phyloP scores from a whole-genome alignment of 2,888 invertebrate species.

The Cartodere bifasciata region DNA sequence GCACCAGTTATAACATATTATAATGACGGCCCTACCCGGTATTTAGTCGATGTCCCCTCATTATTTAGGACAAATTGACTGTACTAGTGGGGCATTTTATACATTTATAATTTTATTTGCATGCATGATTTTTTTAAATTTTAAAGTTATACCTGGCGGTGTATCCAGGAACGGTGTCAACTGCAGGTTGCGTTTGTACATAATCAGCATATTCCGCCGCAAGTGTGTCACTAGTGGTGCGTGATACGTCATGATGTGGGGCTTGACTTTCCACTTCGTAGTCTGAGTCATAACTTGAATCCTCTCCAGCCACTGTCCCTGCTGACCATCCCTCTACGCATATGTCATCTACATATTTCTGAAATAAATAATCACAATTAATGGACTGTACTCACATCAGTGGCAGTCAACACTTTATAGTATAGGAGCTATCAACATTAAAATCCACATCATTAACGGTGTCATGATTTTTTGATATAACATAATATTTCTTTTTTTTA shows the following conservation, averaged over 20 bases:
- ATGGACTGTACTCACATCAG: no score
- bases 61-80: no score
- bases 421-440: no score
- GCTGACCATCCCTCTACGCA: slow-evolving; percentile 43
- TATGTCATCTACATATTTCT: slow-evolving; percentile 64
- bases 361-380: slow-evolving; percentile 26
- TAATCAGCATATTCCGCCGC: slow-evolving; percentile 79
- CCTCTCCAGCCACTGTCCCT: slow-evolving; percentile 49
- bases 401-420: no score
- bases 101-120: no score
- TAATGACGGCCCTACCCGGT: no score
- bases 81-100: no score
- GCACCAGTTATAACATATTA: no score
- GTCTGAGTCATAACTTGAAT: slow-evolving; percentile 81
- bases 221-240: slow-evolving; percentile 74
- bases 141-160: slow-evolving; percentile 27
- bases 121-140: slow-evolving; percentile 3
- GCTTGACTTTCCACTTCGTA: slow-evolving; percentile 43
- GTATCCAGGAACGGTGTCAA: slow-evolving; percentile 31
- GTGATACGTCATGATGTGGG: slow-evolving; percentile 61
- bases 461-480: no score
- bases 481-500: no score
- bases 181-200: slow-evolving; percentile 43
- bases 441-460: no score
- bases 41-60: no score